Percentiles rank a stretch among this genome's conserved stretches.
Evolutionary conservation across 1,140 invertebrate species (phyloP).

Genomic region (Leptoteleia sp.): DNA sequence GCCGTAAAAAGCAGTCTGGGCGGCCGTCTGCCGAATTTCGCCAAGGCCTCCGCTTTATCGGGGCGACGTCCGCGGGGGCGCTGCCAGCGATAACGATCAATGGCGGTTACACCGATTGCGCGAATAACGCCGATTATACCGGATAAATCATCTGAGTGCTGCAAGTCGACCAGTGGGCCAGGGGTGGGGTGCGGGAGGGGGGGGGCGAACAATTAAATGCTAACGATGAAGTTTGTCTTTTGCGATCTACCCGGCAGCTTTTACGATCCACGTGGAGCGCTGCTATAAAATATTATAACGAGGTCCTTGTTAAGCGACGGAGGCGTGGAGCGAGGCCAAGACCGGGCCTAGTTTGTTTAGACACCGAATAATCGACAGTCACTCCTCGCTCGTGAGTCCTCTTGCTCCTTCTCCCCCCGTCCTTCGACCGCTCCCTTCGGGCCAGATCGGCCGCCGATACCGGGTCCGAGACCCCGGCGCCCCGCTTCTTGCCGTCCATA

Average conservation of each 20-base stretch:
- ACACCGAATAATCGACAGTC: constrained; percentile 80
- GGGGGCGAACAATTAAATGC: constrained; percentile 52
- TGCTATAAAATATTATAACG: constrained; percentile 80
- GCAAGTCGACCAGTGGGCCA: too few relatives aligned
- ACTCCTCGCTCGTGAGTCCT: constrained; percentile 55
- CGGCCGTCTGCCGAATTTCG: constrained; percentile 12
- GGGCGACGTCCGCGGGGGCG: background rate
- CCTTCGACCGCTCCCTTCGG: constrained; percentile 23
- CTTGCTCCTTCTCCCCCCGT: constrained; percentile 26
- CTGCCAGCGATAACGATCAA: constrained; percentile 13
- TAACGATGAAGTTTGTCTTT: constrained; percentile 56
- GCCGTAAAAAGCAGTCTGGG: constrained; percentile 20
- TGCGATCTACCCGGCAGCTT: constrained; percentile 38
- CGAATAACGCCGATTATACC: constrained; percentile 53
- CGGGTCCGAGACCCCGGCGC: constrained; percentile 35
- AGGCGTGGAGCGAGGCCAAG: constrained; percentile 66
- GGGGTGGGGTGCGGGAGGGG: too few relatives aligned
- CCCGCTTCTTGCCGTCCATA: constrained; percentile 66
- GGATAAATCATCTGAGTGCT: constrained; percentile 56
- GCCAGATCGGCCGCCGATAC: constrained; percentile 69
- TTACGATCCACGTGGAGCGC: constrained; percentile 54
- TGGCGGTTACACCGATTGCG: constrained; percentile 25
- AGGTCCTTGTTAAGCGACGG: constrained; percentile 79
- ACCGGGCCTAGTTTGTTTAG: constrained; percentile 80
- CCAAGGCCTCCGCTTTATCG: constrained; percentile 10